Base-by-base conservation (phyloP, 2,797 vertebrate species). In the Peromyscus melanophrys region DNA sequence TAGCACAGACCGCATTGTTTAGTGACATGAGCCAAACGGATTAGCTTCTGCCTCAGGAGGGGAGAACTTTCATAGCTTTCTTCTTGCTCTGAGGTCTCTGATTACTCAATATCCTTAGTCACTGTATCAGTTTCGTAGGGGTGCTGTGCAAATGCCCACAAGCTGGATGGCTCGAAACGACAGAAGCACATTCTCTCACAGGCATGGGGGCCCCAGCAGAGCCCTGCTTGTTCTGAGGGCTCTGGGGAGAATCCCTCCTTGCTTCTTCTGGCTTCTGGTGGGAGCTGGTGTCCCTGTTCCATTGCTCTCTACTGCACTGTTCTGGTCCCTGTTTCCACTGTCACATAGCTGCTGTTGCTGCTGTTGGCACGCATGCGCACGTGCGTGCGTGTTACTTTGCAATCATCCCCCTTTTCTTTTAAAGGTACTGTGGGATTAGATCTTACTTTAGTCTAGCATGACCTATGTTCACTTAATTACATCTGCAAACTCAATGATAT, bases 1-100 rank as follows among this genome's bases (percentile, higher is more conserved):
- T 82, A 93, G 83, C 84, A 46, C 40, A 85, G 95, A 78, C 92
- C n/a, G 63, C 83, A 40, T 88, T 90, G 86, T 84, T 96, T 93
- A 90, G 87, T 52, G 57, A 43, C 83, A 34, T 25, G 67, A 85
- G 76, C 71, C 90, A 95, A 85, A 31, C 63, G 46, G 81, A 77
- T 90, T 73, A 67, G 69, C 91, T 93, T 94, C 93, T 71, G 11
- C 55, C 86, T 92, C 4, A 63, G 93, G 65, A 87, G 40, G 37
- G 78, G 84, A 76, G 43, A 61, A 92, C 31, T 75, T 80, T 80
- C 29, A 52, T 27, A 87, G 65, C 46, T 94, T 95, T 84, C n/a
- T 96, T 86, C 81, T 90, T 25, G n/a, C 46, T 86, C 77, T 86
- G 67, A 90, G 88, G 78, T 69, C 78, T 91, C 52, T 52, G 67